Base-by-base conservation (phyloP, 2,888 invertebrate genomes). In the Parnassius smintheus region DNA sequence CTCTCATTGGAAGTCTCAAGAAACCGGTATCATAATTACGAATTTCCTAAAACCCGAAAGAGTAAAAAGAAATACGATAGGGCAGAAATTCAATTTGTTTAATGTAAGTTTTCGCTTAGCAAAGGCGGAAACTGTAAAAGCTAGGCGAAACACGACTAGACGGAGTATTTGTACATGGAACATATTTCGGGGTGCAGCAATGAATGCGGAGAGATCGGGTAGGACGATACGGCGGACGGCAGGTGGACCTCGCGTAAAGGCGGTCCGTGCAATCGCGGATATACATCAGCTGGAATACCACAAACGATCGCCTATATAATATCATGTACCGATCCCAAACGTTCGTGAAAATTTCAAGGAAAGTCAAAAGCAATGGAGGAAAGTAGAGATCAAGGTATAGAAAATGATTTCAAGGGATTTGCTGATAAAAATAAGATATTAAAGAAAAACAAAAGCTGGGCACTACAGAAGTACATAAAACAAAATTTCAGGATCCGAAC, bases 131-230 rank as follows among this genome's bases (percentile, higher is more conserved):
- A 81, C 72, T 83, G 79, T 82, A 88, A 87, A 86, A 85, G 84
- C 82, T 77, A 75, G 81, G 81, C 79, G 80, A 82, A 83, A 82
- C 83, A 80, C 71, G 73, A 78, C 78, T 77, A 79, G 78, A 77
- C 81, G 76, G 74, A 80, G 77, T 85, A 82, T 84, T 80, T 85
- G 72, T 82, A 85, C 84, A 85, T 85, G 85, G 84, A 84, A 85
- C 79, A 80, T 76, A 68, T 83, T 77, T 83, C 80, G 81, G 78
- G 79, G 80, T 73, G 77, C 74, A 77, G 78, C 80, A 74, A 81
- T 89, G 89, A 88, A 90, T 88, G 81, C 85, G 77, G 81, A 71
- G 79, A 89, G 91, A 91, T 91, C 82, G 88, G 85, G 75, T 74
- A 49, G 76, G 68, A 75, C 77, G 90, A 91, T 91, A 90, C 75